These are phyloP conservation scores for Caerostris extrusa DNA, from an alignment of 1,140 invertebrate genomes.

Conservation along the genomic window DNA sequence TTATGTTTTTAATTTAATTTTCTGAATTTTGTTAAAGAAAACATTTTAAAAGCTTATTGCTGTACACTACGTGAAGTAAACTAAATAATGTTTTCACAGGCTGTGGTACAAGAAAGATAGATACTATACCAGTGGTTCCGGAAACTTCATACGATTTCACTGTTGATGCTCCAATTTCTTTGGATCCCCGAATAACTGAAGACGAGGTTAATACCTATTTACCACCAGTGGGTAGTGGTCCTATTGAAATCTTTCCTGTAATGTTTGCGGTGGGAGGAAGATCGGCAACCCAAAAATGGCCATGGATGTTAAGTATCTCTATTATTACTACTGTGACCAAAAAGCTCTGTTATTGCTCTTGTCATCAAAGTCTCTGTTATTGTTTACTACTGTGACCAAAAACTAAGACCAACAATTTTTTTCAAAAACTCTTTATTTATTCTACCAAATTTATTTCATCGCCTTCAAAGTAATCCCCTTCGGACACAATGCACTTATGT, in stretches of 20 bases:
- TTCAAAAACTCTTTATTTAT: no score
- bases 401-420: no score
- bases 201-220: neutral
- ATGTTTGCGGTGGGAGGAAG: constrained; percentile 23
- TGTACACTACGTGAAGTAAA: neutral
- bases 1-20: no score
- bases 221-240: neutral
- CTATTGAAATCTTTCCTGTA: neutral
- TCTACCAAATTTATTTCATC: no score
- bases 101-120: neutral
- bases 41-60: neutral
- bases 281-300: constrained; percentile 25
- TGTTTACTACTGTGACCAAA: no score
- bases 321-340: no score
- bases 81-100: neutral
- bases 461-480: no score
- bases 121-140: neutral
- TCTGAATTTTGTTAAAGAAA: no score
- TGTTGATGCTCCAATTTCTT: neutral
- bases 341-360: no score
- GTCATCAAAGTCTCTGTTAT: no score
- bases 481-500: no score
- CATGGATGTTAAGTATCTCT: constrained; percentile 64
- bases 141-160: neutral
- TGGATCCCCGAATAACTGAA: neutral